These are phyloP conservation scores for Kryptopterus vitreolus DNA, from an alignment of 2,797 vertebrate species.

Conservation along the genomic window DNA sequence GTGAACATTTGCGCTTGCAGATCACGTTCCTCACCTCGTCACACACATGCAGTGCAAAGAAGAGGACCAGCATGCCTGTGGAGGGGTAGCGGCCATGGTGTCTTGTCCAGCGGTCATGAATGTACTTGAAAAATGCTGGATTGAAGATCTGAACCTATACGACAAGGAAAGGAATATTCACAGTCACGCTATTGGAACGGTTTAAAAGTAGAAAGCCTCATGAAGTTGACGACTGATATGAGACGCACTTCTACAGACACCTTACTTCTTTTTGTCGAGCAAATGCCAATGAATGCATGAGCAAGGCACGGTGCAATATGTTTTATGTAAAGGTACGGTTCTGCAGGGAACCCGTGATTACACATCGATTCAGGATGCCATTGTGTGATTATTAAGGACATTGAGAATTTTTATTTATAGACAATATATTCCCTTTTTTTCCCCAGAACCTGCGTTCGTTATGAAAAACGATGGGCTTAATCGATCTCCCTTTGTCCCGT, in stretches of 20 bases:
- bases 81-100: slow-evolving; percentile 97
- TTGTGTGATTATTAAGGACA: background rate
- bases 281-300: background rate
- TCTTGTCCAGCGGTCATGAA: slow-evolving; percentile 94
- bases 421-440: background rate
- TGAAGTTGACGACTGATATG: background rate
- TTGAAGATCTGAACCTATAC: slow-evolving; percentile 96
- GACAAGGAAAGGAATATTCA: background rate
- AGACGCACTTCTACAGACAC: background rate
- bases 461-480: background rate
- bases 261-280: background rate
- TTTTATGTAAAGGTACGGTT: background rate
- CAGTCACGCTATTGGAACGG: background rate
- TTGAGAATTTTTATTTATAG: background rate
- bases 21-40: slow-evolving; percentile 81
- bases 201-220: background rate
- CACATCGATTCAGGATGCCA: background rate
- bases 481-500: background rate
- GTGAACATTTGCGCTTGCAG: too few species aligned
- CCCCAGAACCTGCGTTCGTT: background rate
- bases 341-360: background rate
- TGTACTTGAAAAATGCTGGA: slow-evolving; percentile 98
- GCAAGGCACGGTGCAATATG: background rate
- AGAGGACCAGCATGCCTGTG: slow-evolving; percentile 96
- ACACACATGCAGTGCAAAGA: slow-evolving; percentile 95